These are phyloP conservation scores for Spinus olivaceus DNA, from an alignment of 2,797 vertebrate species.

Conservation along the genomic window DNA sequence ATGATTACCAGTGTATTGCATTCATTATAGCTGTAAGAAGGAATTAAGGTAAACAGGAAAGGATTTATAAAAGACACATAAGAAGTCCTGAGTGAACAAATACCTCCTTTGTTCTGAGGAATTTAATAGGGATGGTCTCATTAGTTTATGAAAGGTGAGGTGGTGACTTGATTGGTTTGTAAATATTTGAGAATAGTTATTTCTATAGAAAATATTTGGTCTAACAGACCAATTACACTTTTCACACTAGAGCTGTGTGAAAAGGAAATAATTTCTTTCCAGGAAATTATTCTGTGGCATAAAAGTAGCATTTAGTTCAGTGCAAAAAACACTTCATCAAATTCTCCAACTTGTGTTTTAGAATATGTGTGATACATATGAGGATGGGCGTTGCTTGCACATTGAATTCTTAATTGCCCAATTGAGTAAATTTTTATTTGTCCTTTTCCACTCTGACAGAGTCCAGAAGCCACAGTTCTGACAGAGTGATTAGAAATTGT, in stretches of 20 bases:
- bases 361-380: neutral
- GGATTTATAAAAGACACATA: neutral
- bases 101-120: neutral
- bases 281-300: neutral
- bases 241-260: neutral
- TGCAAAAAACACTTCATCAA: neutral
- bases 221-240: neutral
- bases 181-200: constrained; percentile 3
- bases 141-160: neutral
- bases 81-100: neutral
- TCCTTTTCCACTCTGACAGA: neutral
- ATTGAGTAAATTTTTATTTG: neutral
- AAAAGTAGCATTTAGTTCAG: neutral
- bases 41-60: neutral
- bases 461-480: neutral
- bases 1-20: neutral
- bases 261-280: too few species aligned
- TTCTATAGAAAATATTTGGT: neutral
- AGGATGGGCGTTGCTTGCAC: neutral
- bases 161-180: neutral
- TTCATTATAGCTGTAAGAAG: neutral
- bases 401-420: neutral
- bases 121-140: neutral
- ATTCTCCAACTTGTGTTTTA: neutral
- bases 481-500: neutral